Conservation (phyloP, 2,113 vertebrate species). For the Tonatia bakeri region DNA sequence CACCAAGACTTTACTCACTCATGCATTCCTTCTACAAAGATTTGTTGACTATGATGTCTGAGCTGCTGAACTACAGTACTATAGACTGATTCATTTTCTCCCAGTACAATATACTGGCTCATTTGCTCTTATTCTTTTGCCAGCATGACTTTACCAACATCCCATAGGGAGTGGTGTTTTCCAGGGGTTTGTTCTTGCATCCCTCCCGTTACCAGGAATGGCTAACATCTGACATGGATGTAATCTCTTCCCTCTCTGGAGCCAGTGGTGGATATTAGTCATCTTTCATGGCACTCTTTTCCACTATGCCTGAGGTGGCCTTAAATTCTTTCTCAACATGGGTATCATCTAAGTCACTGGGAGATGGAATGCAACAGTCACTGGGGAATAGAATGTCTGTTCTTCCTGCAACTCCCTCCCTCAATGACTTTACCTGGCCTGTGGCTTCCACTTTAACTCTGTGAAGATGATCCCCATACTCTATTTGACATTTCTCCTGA, state of each 20-base stretch:
- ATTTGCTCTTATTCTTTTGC: not conserved
- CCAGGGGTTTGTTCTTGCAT: not conserved
- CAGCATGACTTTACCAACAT: not conserved
- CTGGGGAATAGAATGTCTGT: not conserved
- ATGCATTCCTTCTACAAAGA: not conserved
- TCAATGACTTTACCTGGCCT: not conserved
- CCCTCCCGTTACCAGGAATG: not conserved
- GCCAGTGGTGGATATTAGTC: too few species aligned
- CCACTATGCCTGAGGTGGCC: not conserved
- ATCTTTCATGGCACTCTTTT: not conserved
- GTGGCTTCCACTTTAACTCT: not conserved
- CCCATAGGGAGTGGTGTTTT: not conserved
- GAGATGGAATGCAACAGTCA: not conserved
- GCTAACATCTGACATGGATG: not conserved
- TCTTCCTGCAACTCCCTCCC: not conserved
- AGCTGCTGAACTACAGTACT: not conserved
- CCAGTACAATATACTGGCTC: not conserved
- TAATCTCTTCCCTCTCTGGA: not conserved
- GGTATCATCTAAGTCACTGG: not conserved
- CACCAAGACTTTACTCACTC: not conserved
- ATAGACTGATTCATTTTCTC: not conserved
- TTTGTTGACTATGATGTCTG: not conserved
- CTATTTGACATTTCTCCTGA: not conserved
- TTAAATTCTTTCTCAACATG: not conserved
- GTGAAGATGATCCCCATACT: not conserved